A percentile compares a stretch with the other conserved stretches of the same genome.
phyloP scores from a whole-genome alignment of 1,140 invertebrate species.

The Drosophila tristis region DNA sequence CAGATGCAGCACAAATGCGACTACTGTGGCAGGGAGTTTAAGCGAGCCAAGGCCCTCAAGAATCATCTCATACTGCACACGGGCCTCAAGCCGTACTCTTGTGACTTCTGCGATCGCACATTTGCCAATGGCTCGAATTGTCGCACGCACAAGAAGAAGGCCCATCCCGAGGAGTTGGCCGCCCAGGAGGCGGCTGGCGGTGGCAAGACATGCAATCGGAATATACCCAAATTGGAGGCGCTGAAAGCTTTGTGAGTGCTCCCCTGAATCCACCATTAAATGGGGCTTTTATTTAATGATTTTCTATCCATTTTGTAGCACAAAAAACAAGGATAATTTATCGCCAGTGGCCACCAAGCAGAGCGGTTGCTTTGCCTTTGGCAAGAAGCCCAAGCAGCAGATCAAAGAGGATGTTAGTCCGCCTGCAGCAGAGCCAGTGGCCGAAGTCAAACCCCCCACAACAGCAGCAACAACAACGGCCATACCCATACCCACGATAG shows the following conservation, averaged over 20 bases:
- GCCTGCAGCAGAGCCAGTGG: not conserved
- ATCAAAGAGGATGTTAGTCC: constrained; percentile 24
- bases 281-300: not conserved
- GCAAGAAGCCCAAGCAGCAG: constrained; percentile 61
- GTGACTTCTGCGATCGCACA: constrained; percentile 85
- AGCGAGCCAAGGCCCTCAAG: constrained; percentile 83
- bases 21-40: constrained; percentile 77
- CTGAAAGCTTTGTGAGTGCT: constrained; percentile 70
- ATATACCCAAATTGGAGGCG: constrained; percentile 81
- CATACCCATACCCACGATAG: constrained; percentile 64
- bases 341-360: constrained; percentile 79
- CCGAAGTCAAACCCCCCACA: not conserved
- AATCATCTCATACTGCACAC: constrained; percentile 84
- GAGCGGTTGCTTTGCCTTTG: constrained; percentile 74
- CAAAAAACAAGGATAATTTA: constrained; percentile 74
- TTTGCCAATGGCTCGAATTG: constrained; percentile 85
- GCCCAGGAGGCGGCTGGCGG: constrained; percentile 80
- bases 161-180: constrained; percentile 84
- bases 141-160: constrained; percentile 84
- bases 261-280: too few relatives aligned
- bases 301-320: constrained; percentile 36
- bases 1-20: constrained; percentile 84
- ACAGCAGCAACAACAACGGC: not conserved
- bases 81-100: constrained; percentile 84
- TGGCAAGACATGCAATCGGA: constrained; percentile 65